phyloP scores from a whole-genome alignment of 2,888 invertebrate species.

The Strigamia crassipes region DNA sequence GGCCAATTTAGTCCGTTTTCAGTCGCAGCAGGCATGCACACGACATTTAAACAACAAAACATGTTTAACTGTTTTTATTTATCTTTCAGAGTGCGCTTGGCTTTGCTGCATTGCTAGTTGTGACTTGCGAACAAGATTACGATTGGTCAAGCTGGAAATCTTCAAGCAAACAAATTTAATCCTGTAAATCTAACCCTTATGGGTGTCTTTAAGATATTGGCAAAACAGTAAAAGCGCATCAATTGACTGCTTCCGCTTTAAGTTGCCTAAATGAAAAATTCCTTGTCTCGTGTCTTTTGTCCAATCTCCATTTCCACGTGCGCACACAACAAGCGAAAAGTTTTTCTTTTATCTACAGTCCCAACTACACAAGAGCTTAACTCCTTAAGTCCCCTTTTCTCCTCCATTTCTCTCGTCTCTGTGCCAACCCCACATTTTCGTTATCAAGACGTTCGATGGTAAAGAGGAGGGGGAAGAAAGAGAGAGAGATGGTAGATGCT shows the following conservation, averaged over 20 bases:
- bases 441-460: conserved; percentile 19
- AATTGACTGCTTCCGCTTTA: neutral
- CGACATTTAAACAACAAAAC: too few species aligned
- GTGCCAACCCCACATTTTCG: neutral
- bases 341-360: conserved; percentile 21
- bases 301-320: conserved; percentile 1
- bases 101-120: too few species aligned
- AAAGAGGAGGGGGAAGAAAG: neutral
- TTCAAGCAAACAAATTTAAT: too few species aligned
- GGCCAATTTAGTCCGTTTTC: too few species aligned
- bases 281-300: conserved; percentile 8
- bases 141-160: too few species aligned
- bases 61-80: too few species aligned
- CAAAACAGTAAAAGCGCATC: neutral
- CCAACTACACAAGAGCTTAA: conserved; percentile 15
- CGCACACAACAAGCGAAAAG: conserved; percentile 10
- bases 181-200: too few species aligned
- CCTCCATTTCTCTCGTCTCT: neutral
- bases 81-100: too few species aligned
- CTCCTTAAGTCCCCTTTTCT: conserved; percentile 8
- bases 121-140: too few species aligned
- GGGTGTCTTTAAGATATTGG: too few species aligned
- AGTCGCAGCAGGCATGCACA: too few species aligned
- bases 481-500: neutral
- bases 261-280: conserved; percentile 11